Conservation (phyloP, 1,140 invertebrate species). For the Varroa destructor region DNA sequence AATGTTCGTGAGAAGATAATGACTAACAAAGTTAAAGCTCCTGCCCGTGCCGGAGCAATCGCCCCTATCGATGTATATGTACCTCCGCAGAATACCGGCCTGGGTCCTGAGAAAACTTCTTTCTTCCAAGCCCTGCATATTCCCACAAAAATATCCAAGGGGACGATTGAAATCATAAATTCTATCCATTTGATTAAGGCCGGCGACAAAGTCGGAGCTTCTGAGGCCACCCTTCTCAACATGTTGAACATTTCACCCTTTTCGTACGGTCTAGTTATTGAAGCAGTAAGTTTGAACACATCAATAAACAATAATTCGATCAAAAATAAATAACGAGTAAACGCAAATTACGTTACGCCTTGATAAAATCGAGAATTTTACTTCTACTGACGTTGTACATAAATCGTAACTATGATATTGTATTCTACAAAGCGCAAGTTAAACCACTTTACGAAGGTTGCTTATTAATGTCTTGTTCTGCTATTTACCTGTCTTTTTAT, state of each 20-base stretch:
- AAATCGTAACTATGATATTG: too few relatives aligned
- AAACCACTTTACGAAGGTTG: too few relatives aligned
- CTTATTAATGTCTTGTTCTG: not conserved
- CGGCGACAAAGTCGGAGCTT: conserved; percentile 93
- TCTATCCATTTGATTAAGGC: conserved; percentile 86
- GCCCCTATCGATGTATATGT: conserved; percentile 89
- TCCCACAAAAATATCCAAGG: conserved; percentile 99
- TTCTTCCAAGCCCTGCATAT: conserved; percentile 99
- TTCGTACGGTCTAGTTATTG: conserved; percentile 86
- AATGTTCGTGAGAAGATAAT: conserved; percentile 83
- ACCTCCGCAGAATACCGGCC: conserved; percentile 91
- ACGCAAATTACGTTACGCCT: too few relatives aligned
- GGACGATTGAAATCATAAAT: conserved; percentile 99
- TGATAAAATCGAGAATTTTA: too few relatives aligned
- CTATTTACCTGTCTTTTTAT: too few relatives aligned
- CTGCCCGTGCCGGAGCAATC: conserved; percentile 87
- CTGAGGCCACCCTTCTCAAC: conserved; percentile 93
- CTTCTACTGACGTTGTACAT: too few relatives aligned
- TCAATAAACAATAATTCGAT: too few relatives aligned
- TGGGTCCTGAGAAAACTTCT: conserved; percentile 98
- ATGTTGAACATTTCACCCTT: conserved; percentile 99
- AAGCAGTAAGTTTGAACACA: conserved; percentile 37
- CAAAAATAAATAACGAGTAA: too few relatives aligned
- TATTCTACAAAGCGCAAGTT: too few relatives aligned
- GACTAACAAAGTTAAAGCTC: conserved; percentile 83